Base-by-base conservation (phyloP, 2,888 invertebrate genomes). In the Chrysolina oricalcia region DNA sequence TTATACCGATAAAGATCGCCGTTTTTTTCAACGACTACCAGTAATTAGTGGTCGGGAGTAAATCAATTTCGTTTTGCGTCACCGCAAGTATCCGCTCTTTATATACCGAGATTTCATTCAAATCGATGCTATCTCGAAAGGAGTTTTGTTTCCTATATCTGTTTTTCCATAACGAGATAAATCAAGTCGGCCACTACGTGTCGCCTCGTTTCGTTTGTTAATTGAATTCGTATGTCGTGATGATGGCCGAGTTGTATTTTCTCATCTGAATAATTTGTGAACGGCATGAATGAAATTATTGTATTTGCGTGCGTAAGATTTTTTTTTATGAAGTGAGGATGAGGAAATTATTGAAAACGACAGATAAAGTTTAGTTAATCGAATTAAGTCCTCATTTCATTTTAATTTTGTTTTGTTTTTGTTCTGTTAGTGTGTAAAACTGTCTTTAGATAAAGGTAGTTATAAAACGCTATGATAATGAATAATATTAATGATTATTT, bases 21-120 rank as follows among this genome's bases (percentile, higher is more conserved):
- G 17, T 67, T 68, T 56, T 68, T 68, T 56, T 41, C 53, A 10
- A 68, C 48, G 27, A 66, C 19, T 23, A 41, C 19, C 17, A 13
- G 41, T 68, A 68, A 68, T 68, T 68, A 68, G 68, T 68, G 53
- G 19, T 53, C 40, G 68, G 19, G 53, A 68, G 56, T 68, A 68
- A 68, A 68, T 68, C 68, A 68, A 68, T 53, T 68, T 53, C 53
- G 53, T 68, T 67, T 68, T 68, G 53, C 68, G 68, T 68, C 68
- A 68, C 41, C 19, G 46, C 40, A 11, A 50, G 27, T 48, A 23
- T 48, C 6, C 50, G 35, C 35, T 56, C 56, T 68, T 40, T 68
- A 40, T 68, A 40, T 53, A 13, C 53, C 2, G 48, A 27, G 27
- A 59, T 59, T 59, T 59, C 27, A 23, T 59, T 59, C n/a, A 15